These are phyloP conservation scores for Carapus acus DNA, from an alignment of 2,797 vertebrate species.

Conservation along the genomic window DNA sequence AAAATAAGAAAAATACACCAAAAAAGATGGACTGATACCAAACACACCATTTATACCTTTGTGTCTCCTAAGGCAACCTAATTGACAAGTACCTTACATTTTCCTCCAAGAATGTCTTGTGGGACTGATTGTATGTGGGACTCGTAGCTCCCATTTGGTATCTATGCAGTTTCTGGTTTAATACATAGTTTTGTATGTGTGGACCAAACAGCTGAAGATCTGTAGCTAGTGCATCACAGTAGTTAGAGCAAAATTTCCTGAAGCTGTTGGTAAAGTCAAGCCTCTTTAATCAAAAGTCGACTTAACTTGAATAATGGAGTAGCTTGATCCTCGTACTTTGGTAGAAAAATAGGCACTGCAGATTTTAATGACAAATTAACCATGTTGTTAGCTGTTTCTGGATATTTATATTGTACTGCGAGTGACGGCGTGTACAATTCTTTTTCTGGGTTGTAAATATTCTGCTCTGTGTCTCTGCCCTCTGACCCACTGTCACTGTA, in stretches of 20 bases:
- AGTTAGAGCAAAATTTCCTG: constrained; percentile 8
- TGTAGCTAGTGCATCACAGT: constrained; percentile 34
- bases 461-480: constrained; percentile 14
- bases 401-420: constrained; percentile 73
- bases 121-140: constrained; percentile 53
- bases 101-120: constrained; percentile 34
- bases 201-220: constrained; percentile 42
- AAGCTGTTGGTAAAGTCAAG: constrained; percentile 24
- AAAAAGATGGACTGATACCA: constrained; percentile 46
- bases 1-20: constrained; percentile 53
- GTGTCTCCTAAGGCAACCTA: constrained; percentile 30
- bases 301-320: constrained; percentile 8
- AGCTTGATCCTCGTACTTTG: constrained; percentile 19
- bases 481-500: constrained; percentile 24
- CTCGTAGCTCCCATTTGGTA: constrained; percentile 38
- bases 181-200: constrained; percentile 38
- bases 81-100: constrained; percentile 34
- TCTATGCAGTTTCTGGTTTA: constrained; percentile 65
- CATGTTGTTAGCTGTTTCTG: constrained; percentile 49
- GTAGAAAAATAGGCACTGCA: constrained; percentile 50
- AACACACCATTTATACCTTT: constrained; percentile 31
- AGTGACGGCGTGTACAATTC: constrained; percentile 64
- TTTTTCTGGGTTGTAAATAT: constrained; percentile 70
- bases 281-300: constrained; percentile 1
- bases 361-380: constrained; percentile 51